Evolutionary conservation across 1,140 invertebrate genomes (phyloP).

Genomic region (Drosophila ananassae): DNA sequence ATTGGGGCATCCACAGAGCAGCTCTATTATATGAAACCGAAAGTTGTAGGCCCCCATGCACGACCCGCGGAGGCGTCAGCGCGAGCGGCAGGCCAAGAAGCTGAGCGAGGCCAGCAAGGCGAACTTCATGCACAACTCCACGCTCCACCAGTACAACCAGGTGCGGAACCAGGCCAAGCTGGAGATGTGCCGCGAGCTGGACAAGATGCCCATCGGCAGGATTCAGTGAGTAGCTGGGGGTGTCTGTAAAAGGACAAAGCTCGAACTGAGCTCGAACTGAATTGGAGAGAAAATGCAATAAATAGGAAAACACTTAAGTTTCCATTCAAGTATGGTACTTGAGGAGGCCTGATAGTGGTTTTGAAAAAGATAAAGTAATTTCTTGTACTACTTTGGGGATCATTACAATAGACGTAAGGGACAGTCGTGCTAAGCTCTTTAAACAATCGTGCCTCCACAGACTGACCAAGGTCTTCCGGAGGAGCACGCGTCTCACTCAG

Average conservation of each 20-base stretch:
- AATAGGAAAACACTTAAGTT: neutral
- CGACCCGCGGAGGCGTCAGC: constrained; percentile 63
- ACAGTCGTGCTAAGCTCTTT: neutral
- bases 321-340: neutral
- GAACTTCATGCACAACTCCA: constrained; percentile 83
- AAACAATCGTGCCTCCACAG: constrained; percentile 12
- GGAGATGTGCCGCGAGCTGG: constrained; percentile 84
- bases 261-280: too few species aligned
- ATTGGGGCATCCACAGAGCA: constrained; percentile 25
- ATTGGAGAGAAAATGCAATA: neutral
- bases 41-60: constrained; percentile 80
- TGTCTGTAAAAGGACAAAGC: too few species aligned
- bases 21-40: constrained; percentile 72
- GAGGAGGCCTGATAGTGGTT: neutral
- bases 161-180: constrained; percentile 83
- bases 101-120: constrained; percentile 68
- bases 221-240: constrained; percentile 66
- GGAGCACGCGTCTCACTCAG: constrained; percentile 69
- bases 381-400: neutral
- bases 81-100: constrained; percentile 76
- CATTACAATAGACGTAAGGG: neutral
- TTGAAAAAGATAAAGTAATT: neutral
- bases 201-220: constrained; percentile 83
- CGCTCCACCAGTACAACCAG: constrained; percentile 81
- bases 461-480: constrained; percentile 64